A percentile compares a stretch with the other conserved stretches of the same genome.
These are phyloP conservation scores for Acropora tenuis DNA, from an alignment of 64 coral and sea anemone species.

Conservation along the genomic window DNA sequence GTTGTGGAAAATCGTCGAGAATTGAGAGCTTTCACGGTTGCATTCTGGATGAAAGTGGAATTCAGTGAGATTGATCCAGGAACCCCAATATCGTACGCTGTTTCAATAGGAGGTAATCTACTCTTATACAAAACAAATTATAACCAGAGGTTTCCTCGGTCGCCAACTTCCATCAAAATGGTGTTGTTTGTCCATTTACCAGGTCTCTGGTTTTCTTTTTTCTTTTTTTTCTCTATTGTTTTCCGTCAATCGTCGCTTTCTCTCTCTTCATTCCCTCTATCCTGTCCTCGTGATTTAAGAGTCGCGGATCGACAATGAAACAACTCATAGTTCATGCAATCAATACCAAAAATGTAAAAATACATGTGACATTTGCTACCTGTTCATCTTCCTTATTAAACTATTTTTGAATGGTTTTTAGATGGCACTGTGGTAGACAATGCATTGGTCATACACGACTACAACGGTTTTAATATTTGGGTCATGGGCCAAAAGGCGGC, in stretches of 20 bases:
- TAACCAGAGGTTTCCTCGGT: background rate
- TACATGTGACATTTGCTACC: too few relatives aligned
- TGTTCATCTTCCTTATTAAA: too few relatives aligned
- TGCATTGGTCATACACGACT: slow-evolving; percentile 88
- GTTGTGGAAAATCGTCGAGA: slow-evolving; percentile 78
- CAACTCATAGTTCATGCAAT: too few relatives aligned
- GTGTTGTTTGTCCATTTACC: too few relatives aligned
- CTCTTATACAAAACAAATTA: background rate
- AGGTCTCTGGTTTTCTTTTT: too few relatives aligned
- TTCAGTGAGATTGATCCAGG: slow-evolving; percentile 65
- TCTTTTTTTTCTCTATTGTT: too few relatives aligned
- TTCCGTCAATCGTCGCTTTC: too few relatives aligned
- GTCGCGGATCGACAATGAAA: too few relatives aligned
- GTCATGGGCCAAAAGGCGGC: slow-evolving; percentile 78
- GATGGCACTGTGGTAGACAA: slow-evolving; percentile 74
- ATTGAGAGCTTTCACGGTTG: slow-evolving; percentile 78
- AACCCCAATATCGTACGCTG: slow-evolving; percentile 89
- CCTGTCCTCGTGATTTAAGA: too few relatives aligned
- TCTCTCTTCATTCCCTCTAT: too few relatives aligned
- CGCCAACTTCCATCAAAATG: background rate
- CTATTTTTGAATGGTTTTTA: background rate
- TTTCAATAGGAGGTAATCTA: slow-evolving; percentile 57
- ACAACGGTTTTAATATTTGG: slow-evolving; percentile 96
- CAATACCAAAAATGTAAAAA: too few relatives aligned
- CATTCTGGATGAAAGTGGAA: slow-evolving; percentile 93